phyloP scores from a whole-genome alignment of 2,888 invertebrate species.

The Tetranychus truncatus region DNA sequence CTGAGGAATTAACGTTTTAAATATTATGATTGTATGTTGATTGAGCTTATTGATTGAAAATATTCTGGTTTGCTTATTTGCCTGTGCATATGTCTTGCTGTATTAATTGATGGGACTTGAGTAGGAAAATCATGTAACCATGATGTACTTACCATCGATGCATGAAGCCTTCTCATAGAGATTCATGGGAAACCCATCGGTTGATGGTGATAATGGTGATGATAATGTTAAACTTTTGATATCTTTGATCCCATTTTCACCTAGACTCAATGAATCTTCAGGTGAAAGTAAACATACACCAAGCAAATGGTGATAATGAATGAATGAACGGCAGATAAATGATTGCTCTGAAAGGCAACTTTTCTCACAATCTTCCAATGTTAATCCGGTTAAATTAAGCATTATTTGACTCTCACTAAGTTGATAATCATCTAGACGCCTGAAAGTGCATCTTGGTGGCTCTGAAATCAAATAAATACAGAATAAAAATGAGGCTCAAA shows the following conservation, averaged over 20 bases:
- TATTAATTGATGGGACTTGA: not conserved
- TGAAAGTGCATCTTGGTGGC: not conserved
- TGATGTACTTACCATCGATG: constrained; percentile 23
- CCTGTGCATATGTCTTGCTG: not conserved
- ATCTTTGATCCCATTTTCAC: not conserved
- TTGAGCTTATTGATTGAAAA: no score
- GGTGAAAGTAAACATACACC: not conserved
- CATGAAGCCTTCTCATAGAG: constrained; percentile 24
- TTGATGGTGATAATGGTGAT: not conserved
- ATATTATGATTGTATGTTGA: no score
- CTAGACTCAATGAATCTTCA: not conserved
- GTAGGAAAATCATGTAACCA: not conserved
- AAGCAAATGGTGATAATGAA: not conserved
- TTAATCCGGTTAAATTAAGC: not conserved
- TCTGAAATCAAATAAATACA: not conserved
- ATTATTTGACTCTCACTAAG: not conserved
- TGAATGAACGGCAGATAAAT: constrained; percentile 2
- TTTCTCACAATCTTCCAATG: constrained; percentile 5
- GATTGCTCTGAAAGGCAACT: not conserved
- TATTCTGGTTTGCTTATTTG: no score
- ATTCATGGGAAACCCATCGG: constrained; percentile 6
- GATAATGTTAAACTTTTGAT: not conserved
- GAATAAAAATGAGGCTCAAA: not conserved
- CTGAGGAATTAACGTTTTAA: no score
- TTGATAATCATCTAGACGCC: not conserved